These are phyloP conservation scores for Psittacula echo DNA, from an alignment of 2,797 vertebrate species.

Conservation along the genomic window DNA sequence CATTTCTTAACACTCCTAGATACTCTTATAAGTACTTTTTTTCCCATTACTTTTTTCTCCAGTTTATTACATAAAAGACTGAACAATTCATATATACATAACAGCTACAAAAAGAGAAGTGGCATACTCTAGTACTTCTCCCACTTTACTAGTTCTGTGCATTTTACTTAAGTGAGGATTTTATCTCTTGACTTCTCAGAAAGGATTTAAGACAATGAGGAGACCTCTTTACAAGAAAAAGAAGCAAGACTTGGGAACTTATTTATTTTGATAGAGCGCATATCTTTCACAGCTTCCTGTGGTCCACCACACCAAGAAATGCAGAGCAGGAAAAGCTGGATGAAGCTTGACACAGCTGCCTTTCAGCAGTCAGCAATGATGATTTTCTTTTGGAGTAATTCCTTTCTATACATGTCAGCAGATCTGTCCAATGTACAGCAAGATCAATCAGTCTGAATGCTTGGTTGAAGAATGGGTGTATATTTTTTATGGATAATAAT, in stretches of 20 bases:
- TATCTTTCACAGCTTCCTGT: not conserved
- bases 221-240: not conserved
- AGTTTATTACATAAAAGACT: not conserved
- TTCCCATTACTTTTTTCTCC: not conserved
- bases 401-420: not conserved
- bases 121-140: not conserved
- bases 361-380: not conserved
- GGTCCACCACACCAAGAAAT: not conserved
- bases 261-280: not conserved
- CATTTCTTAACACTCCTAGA: not conserved
- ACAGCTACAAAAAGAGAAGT: not conserved
- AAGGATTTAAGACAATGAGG: not conserved
- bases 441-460: not conserved
- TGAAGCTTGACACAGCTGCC: not conserved
- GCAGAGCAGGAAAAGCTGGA: not conserved
- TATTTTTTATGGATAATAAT: conserved; percentile 23
- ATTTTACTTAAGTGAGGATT: not conserved
- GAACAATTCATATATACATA: not conserved
- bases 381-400: not conserved
- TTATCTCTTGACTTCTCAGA: not conserved
- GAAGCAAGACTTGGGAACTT: not conserved
- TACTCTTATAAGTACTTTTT: not conserved
- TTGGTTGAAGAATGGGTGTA: not conserved
- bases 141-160: not conserved
- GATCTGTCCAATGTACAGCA: not conserved